Evolutionary conservation across 2,888 invertebrate genomes (phyloP), one percentile per base, ranked within the genome.

Genomic region (Acleris laterana): DNA sequence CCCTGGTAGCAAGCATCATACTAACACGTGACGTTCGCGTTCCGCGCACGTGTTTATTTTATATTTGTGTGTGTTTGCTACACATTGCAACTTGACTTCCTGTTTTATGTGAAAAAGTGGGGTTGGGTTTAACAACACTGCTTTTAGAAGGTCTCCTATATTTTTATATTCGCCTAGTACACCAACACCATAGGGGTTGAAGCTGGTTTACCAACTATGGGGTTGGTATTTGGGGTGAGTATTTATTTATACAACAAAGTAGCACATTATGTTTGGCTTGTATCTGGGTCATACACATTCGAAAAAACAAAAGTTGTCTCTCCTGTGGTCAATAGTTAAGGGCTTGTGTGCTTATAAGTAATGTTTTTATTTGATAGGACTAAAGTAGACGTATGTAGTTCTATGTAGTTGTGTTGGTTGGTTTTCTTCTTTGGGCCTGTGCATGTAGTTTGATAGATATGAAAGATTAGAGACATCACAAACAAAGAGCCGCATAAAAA

Each of bases 1-100:
- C 46, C 73, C 72, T 73, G 62, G 72, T 74, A 71, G 49, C 46
- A 28, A 46, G 20, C 57, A 62, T 64, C 65, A 59, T 28, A 46
- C 28, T 58, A 49, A 61, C 65, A 65, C 64, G 64, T 65, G 64
- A 60, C 64, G 49, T 44, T 55, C 20, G 16, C 28, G 17, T 6
- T 42, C n/a, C 22, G 19, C 49, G 44, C 64, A 55, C 64, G 60
- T 32, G 60, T 56, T 42, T 19, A 32, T 51, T 46, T 28, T 56
- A 9, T 62, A 49, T 49, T 9, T 53, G 55, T 65, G 65, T 65
- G 57, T 44, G 57, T 46, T 44, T 42, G 49, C 28, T 25, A 5
- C 22, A 3, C 58, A 25, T 25, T 52, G 25, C 38, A 17, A 60
- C 28, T 55, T 50, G 60, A 60, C 17, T 50, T 56, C 19, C 25